Evolutionary conservation across 2,888 invertebrate species (phyloP).

Genomic region (Netelia inedita): DNA sequence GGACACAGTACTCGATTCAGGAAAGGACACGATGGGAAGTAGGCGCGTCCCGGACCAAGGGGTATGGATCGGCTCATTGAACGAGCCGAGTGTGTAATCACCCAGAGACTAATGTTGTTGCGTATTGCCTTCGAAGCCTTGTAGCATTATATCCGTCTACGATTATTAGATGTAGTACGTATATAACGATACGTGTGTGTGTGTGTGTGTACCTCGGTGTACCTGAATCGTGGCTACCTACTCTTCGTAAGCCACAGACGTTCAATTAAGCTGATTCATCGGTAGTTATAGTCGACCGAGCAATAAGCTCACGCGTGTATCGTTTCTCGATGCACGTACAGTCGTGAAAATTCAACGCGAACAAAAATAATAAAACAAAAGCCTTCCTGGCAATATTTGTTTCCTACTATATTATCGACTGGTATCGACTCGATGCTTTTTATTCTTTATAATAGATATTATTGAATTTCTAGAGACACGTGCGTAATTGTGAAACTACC

Average conservation of each 20-base stretch:
- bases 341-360: background rate
- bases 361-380: constrained; percentile 44
- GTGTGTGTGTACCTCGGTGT: background rate
- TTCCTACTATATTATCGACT: constrained; percentile 25
- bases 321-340: constrained; percentile 17
- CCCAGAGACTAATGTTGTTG: background rate
- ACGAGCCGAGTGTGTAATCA: constrained; percentile 45
- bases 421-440: background rate
- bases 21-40: constrained; percentile 40
- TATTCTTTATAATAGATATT: too few relatives aligned
- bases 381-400: constrained; percentile 38
- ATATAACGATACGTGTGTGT: background rate
- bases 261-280: constrained; percentile 67
- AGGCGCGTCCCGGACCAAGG: constrained; percentile 53
- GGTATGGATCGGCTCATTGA: constrained; percentile 39
- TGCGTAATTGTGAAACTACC: too few relatives aligned
- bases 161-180: background rate
- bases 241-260: constrained; percentile 41
- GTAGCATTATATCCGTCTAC: background rate
- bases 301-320: constrained; percentile 45
- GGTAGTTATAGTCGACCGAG: constrained; percentile 58
- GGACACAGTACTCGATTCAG: constrained; percentile 54
- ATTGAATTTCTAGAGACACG: too few relatives aligned
- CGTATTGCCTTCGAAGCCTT: constrained; percentile 29
- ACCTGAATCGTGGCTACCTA: constrained; percentile 30